Conservation (phyloP, 1,140 invertebrate genomes). For the Heliconius congener region DNA sequence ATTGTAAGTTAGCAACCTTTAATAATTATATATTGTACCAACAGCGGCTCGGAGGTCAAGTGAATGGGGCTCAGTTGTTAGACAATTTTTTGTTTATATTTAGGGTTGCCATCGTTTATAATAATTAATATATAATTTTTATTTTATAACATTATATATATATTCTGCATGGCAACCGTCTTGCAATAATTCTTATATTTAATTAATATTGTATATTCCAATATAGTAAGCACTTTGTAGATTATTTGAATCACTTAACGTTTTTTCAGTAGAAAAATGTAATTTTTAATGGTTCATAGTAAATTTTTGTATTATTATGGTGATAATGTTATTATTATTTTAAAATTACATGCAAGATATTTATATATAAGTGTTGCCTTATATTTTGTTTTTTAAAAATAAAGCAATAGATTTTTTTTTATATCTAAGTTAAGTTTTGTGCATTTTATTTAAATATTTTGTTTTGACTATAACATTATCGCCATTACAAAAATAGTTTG, state of each 20-base stretch:
- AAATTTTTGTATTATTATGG: not conserved
- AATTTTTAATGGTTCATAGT: not conserved
- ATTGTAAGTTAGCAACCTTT: not conserved
- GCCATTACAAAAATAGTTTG: not conserved
- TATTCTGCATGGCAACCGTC: not conserved
- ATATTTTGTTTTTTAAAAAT: too few relatives aligned
- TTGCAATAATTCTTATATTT: not conserved
- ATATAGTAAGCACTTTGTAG: not conserved
- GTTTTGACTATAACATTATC: not conserved
- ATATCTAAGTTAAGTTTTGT: too few relatives aligned
- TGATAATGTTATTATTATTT: not conserved
- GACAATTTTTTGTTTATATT: not conserved
- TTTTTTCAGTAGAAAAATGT: not conserved
- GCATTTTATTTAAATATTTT: not conserved
- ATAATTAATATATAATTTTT: not conserved
- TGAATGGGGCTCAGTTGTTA: constrained; percentile 4
- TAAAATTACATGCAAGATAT: too few relatives aligned
- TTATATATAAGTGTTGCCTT: not conserved
- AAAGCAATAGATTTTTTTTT: too few relatives aligned
- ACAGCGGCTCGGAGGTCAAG: not conserved
- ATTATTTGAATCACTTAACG: not conserved
- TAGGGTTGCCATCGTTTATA: not conserved
- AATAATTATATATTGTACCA: not conserved
- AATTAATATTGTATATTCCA: not conserved
- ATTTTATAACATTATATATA: not conserved